phyloP scores from a whole-genome alignment of 2,888 invertebrate genomes.

The Lycia hirtaria region DNA sequence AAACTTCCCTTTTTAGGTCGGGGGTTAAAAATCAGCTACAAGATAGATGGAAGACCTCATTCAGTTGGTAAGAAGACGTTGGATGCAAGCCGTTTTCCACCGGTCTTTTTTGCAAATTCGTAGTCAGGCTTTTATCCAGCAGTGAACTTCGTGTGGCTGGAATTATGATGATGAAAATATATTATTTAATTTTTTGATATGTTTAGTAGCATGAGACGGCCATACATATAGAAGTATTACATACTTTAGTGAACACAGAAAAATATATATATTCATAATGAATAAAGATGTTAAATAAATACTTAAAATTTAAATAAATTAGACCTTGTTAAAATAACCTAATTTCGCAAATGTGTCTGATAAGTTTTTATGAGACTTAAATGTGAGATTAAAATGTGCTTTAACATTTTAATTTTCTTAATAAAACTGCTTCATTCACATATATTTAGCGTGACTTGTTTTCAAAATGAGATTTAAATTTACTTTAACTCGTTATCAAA shows the following conservation, averaged over 20 bases:
- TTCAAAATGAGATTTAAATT: constrained; percentile 25
- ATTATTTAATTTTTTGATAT: no score
- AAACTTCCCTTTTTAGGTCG: no score
- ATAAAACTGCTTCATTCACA: constrained; percentile 23
- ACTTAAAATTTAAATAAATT: background rate
- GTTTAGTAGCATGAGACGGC: no score
- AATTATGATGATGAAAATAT: no score
- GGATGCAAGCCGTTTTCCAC: no score
- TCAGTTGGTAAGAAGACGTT: no score
- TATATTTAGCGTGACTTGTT: constrained; percentile 36
- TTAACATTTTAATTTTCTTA: constrained; percentile 1
- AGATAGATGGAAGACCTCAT: no score
- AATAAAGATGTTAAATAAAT: background rate
- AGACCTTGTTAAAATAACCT: background rate
- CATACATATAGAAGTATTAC: no score
- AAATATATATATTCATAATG: background rate
- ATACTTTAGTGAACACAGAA: background rate
- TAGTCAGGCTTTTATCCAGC: no score
- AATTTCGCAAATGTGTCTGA: background rate
- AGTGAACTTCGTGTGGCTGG: no score
- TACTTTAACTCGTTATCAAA: background rate
- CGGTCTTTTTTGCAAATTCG: no score
- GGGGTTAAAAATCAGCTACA: no score
- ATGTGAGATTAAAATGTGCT: background rate
- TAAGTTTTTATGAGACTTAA: background rate